A percentile compares a stretch with the other conserved stretches of the same genome.
These are phyloP conservation scores for Agrotis segetum DNA, from an alignment of 2,888 invertebrate genomes.

Conservation along the genomic window DNA sequence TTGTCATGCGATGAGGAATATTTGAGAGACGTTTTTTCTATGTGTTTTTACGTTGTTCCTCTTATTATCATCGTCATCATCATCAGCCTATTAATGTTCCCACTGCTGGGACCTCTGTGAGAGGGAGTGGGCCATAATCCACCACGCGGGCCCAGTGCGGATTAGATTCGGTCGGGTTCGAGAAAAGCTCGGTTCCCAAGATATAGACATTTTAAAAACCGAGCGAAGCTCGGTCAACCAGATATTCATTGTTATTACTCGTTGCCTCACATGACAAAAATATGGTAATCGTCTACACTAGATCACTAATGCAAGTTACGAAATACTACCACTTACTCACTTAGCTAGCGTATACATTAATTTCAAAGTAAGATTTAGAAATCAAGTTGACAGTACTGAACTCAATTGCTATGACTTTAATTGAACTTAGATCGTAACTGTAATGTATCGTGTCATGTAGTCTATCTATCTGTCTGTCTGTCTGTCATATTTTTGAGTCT, in stretches of 20 bases:
- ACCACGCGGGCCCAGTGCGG: no score
- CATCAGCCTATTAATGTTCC: no score
- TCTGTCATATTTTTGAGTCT: conserved; percentile 40
- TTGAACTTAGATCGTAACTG: conserved; percentile 36
- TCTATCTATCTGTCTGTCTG: conserved; percentile 13
- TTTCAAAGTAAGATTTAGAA: conserved; percentile 45
- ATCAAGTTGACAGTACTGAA: conserved; percentile 39
- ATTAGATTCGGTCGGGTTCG: no score
- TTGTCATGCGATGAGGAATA: conserved; percentile 38
- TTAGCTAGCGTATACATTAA: conserved; percentile 24
- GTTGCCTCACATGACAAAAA: conserved; percentile 28
- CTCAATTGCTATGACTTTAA: conserved; percentile 36
- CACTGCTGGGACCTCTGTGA: no score
- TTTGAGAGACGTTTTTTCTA: conserved; percentile 23
- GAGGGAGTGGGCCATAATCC: no score
- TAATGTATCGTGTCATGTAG: conserved; percentile 19
- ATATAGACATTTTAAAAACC: no score
- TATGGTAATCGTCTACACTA: conserved; percentile 5
- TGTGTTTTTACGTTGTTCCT: conserved; percentile 33
- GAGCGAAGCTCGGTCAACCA: no score
- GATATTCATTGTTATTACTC: no score
- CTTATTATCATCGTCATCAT: no score
- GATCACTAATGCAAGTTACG: conserved; percentile 21
- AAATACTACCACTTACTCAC: conserved; percentile 46
- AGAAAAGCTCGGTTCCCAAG: no score